Percentiles rank a stretch among this genome's conserved stretches.
Evolutionary conservation across 2,888 invertebrate genomes (phyloP).

Genomic region (Morpho achilles): DNA sequence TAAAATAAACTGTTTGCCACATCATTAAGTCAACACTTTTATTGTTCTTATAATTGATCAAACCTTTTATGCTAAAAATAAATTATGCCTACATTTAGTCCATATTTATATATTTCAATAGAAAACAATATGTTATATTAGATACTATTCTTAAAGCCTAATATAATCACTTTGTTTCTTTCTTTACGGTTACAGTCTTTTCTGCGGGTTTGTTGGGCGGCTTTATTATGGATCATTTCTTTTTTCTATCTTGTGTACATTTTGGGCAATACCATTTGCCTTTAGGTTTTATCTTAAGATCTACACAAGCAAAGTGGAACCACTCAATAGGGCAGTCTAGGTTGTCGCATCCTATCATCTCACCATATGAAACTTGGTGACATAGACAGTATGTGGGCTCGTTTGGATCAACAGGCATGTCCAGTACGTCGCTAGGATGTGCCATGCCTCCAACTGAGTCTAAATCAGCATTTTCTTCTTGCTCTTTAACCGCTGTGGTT

Average conservation of each 20-base stretch:
- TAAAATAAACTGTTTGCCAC: constrained; percentile 3
- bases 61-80: constrained; percentile 27
- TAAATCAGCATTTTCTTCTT: constrained; percentile 69
- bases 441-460: constrained; percentile 80
- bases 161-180: constrained; percentile 53
- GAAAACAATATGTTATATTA: constrained; percentile 28
- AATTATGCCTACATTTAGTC: constrained; percentile 25
- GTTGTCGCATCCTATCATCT: constrained; percentile 98
- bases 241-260: constrained; percentile 89
- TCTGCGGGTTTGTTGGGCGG: constrained; percentile 50
- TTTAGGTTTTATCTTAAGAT: constrained; percentile 93
- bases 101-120: constrained; percentile 24
- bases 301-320: constrained; percentile 98
- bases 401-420: constrained; percentile 97
- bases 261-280: constrained; percentile 98
- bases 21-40: not conserved
- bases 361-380: constrained; percentile 97
- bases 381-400: constrained; percentile 99
- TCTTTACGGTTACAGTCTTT: constrained; percentile 62
- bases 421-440: constrained; percentile 93
- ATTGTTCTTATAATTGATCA: constrained; percentile 6
- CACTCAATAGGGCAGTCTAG: constrained; percentile 93
- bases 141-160: constrained; percentile 24
- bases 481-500: constrained; percentile 58
- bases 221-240: constrained; percentile 81